Evolutionary conservation across 2,888 invertebrate species (phyloP), one percentile per base, ranked within the genome.

Genomic region (Hetaerina titia): DNA sequence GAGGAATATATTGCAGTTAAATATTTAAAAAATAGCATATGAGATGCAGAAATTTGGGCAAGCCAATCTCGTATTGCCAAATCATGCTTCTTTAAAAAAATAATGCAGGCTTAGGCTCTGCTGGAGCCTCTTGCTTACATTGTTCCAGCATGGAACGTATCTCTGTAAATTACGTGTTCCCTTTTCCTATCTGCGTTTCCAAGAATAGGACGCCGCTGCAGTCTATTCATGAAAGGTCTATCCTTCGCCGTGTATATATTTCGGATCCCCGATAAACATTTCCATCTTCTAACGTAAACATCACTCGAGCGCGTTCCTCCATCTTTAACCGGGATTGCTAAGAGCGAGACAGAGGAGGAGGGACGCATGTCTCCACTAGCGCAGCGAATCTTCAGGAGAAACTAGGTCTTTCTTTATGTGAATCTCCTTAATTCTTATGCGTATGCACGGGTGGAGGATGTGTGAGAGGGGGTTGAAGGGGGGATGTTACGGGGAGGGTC

Each of bases 251-350:
- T 15, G 81, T 31, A 81, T 81, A 81, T 81, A 81, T 81, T 81
- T 81, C 31, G 81, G 81, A 81, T 81, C 81, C 81, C 31, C 81
- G 31, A 69, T 81, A 81, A 81, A 81, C 81, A 31, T 81, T 81
- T 81, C 31, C 81, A 31, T 81, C 81, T 81, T 81, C 25, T 31
- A 81, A 15, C 31, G 81, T 15, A 81, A 81, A 13, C 81, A 31
- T 31, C 7, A 31, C 31, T 9, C 81, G 11, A 8, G 11, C 9
- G 13, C 60, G 0, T 17, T 17, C 69, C 69, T 31, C 31, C 31
- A 81, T 81, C 25, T 81, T 81, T 22, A 81, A 81, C 11, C 81
- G 11, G 31, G 81, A 25, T 81, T 81, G 81, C 11, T 9, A 69
- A 69, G 22, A 69, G 22, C 69, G 69, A 11, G 81, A 81, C 7